phyloP scores from a whole-genome alignment of 1,140 invertebrate genomes.

The Drosophila prosaltans region DNA sequence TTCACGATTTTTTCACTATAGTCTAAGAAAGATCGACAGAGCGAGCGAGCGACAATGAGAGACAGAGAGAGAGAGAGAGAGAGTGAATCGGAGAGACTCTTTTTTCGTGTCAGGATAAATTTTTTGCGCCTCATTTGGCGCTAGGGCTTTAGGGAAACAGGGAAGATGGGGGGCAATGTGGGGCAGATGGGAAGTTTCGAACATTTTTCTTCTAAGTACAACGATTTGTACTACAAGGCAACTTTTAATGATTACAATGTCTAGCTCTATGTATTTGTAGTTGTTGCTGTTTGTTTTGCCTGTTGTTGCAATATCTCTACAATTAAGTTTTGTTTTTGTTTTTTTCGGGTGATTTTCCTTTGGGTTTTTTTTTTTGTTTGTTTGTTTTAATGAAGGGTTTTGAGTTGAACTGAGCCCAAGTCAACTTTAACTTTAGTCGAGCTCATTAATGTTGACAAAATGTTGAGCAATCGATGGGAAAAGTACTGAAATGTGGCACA shows the following conservation, averaged over 20 bases:
- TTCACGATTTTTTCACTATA: constrained; percentile 72
- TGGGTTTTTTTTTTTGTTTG: constrained; percentile 33
- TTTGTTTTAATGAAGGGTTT: constrained; percentile 65
- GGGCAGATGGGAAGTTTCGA: constrained; percentile 41
- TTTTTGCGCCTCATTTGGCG: constrained; percentile 77
- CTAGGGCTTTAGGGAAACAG: constrained; percentile 2
- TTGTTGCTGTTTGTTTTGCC: constrained; percentile 44
- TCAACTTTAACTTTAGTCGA: constrained; percentile 31
- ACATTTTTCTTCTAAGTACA: constrained; percentile 76
- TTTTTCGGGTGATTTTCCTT: constrained; percentile 51
- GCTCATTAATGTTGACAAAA: constrained; percentile 74
- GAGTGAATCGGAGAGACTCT: neutral
- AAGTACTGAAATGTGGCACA: constrained; percentile 5
- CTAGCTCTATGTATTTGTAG: constrained; percentile 28
- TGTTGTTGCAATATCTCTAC: constrained; percentile 63
- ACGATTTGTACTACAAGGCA: constrained; percentile 80
- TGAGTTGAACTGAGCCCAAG: constrained; percentile 31
- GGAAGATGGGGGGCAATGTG: neutral
- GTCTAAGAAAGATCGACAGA: constrained; percentile 26
- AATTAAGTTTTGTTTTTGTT: constrained; percentile 74
- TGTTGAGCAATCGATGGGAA: constrained; percentile 54
- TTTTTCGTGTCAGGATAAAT: constrained; percentile 79
- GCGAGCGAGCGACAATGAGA: neutral
- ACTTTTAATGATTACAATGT: constrained; percentile 82
- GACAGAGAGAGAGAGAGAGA: neutral